These are phyloP conservation scores for Dromiciops gliroides DNA, from an alignment of 2,113 vertebrate genomes.

Conservation along the genomic window DNA sequence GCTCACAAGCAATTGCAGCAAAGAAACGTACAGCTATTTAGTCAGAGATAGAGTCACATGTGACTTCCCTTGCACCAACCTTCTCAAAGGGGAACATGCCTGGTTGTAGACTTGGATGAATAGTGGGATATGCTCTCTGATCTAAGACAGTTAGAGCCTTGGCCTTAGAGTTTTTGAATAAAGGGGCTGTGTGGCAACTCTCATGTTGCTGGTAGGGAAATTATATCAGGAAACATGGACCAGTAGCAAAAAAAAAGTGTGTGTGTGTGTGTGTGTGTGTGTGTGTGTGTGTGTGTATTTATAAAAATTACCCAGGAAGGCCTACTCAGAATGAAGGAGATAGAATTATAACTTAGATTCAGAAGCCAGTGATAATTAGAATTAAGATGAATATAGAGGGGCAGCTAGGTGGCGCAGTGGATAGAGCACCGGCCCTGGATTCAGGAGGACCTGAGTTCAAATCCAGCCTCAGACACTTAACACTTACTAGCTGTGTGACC, in stretches of 20 bases:
- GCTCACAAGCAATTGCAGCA: background rate
- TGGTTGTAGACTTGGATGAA: background rate
- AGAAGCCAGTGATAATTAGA: background rate
- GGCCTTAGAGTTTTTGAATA: background rate
- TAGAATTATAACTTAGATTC: background rate
- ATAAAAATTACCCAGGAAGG: background rate
- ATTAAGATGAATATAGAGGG: background rate
- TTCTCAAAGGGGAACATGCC: background rate
- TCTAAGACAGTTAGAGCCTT: too few species aligned
- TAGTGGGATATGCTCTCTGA: background rate
- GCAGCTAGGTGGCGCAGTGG: too few species aligned
- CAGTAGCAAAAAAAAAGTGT: background rate
- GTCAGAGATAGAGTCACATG: background rate
- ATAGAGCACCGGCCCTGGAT: too few species aligned
- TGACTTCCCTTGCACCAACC: background rate
- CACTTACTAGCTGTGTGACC: too few species aligned
- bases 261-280: too few species aligned
- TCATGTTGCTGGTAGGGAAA: background rate
- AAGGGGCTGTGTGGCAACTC: background rate
- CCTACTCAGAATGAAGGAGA: background rate
- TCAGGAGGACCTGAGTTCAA: too few species aligned
- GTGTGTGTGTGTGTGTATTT: too few species aligned
- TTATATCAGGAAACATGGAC: background rate
- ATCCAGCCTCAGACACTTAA: too few species aligned
- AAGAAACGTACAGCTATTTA: background rate